Base-by-base conservation (phyloP, 2,113 vertebrate genomes). In the Ochotona curzoniae region DNA sequence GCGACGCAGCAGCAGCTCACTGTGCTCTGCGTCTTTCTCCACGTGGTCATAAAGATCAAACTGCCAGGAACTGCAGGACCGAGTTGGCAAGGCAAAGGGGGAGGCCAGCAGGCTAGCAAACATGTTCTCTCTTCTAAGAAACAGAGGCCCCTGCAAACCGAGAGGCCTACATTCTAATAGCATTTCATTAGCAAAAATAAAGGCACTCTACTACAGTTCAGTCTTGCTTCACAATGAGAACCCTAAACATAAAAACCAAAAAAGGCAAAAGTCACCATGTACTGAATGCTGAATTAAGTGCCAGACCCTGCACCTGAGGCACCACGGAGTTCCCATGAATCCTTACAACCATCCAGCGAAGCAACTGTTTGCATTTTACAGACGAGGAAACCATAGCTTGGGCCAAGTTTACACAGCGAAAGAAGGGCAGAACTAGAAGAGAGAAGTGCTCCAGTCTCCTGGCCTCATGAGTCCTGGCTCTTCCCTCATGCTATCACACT, bases 11-110 rank as follows among this genome's bases (percentile, higher is more conserved):
- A 25, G n/a, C 20, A 75, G 88, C 0, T 6, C 28, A 69, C 92
- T 88, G 51, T n/a, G 13, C 93, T 93, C 95, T 81, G 11, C 11
- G 17, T 96, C 93, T 97, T 97, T 97, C 96, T 96, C 96, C 93
- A 96, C 95, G 71, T 94, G 93, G 93, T 96, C 96, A 96, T 96
- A 96, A 95, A 95, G 95, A 96, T 70, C 0, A 0, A 57, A 70
- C 84, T 86, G 26, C 93, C 61, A 91, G 15, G n/a, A 91, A 89
- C 0, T 67, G 1, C 82, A 64, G 12, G 12, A 93, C 30, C 23
- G 83, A 95, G 57, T 0, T 87, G 67, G 82, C 7, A 1, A 96
- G 88, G 83, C 38, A 78, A 90, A 86, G 5, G 8, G 83, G 75
- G 60, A 66, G n/a, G 69, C 44, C 28, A 25, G 25, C 67, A 87